A percentile compares a stretch with the other conserved stretches of the same genome.
Conservation (phyloP, 1,140 invertebrate species). For the Drosophila pseudoananassae region DNA sequence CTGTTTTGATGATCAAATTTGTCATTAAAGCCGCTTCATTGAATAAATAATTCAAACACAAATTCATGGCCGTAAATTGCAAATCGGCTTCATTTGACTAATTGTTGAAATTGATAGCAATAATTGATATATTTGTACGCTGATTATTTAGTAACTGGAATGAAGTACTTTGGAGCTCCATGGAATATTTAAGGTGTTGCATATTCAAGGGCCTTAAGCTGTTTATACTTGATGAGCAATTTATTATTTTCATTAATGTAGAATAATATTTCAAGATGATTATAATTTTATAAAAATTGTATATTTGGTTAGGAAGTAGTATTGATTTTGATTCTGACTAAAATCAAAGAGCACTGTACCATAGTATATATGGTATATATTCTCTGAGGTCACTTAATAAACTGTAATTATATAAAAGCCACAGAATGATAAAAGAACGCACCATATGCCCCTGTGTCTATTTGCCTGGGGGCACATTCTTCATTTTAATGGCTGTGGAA, state of each 20-base stretch:
- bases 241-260: background rate
- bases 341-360: background rate
- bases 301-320: too few relatives aligned
- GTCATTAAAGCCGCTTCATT: conserved; percentile 47
- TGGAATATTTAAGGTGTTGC: background rate
- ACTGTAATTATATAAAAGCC: conserved; percentile 51
- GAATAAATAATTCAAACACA: conserved; percentile 45
- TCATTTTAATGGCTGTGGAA: conserved; percentile 69
- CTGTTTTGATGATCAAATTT: conserved; percentile 43
- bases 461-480: conserved; percentile 48
- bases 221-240: too few relatives aligned
- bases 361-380: background rate
- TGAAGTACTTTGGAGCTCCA: background rate
- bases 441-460: conserved; percentile 30
- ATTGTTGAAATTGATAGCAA: conserved; percentile 49
- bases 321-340: background rate
- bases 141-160: background rate
- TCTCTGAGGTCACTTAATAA: conserved; percentile 43
- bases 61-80: conserved; percentile 26
- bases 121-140: conserved; percentile 38
- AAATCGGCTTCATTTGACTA: conserved; percentile 57
- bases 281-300: too few relatives aligned
- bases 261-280: too few relatives aligned
- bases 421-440: conserved; percentile 49
- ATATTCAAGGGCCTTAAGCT: background rate